These are phyloP conservation scores for Himalopsyche kuldschensis DNA, from an alignment of 2,888 invertebrate genomes.

Conservation along the genomic window DNA sequence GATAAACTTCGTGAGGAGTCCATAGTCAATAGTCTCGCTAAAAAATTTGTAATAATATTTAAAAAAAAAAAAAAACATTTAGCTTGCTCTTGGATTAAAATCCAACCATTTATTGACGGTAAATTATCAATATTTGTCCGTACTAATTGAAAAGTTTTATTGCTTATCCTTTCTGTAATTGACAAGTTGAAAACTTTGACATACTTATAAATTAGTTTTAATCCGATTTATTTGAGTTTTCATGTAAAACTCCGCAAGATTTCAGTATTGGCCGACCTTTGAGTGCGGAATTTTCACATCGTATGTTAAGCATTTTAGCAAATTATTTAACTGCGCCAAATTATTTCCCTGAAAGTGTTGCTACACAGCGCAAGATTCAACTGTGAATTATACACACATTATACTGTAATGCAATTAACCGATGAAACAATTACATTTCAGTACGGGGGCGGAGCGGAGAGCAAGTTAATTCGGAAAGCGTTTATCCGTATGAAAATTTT, in stretches of 20 bases:
- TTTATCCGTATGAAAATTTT: background rate
- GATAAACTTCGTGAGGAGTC: too few species aligned
- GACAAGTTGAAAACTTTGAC: too few species aligned
- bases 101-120: too few species aligned
- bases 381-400: background rate
- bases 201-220: too few species aligned
- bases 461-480: background rate
- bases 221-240: background rate
- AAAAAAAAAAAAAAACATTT: too few species aligned
- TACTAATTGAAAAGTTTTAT: too few species aligned
- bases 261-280: background rate
- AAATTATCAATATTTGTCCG: too few species aligned
- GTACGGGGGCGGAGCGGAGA: background rate
- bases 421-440: slow-evolving; percentile 15
- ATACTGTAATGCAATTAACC: slow-evolving; percentile 15
- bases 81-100: too few species aligned
- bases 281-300: background rate
- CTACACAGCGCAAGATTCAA: background rate
- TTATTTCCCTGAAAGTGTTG: background rate
- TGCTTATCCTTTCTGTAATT: too few species aligned
- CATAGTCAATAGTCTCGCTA: too few species aligned
- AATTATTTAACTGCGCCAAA: background rate
- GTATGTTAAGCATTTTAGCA: background rate
- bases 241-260: background rate
- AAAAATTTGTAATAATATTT: too few species aligned